Base-by-base conservation (phyloP, 2,797 vertebrate genomes). In the Borostomias antarcticus region DNA sequence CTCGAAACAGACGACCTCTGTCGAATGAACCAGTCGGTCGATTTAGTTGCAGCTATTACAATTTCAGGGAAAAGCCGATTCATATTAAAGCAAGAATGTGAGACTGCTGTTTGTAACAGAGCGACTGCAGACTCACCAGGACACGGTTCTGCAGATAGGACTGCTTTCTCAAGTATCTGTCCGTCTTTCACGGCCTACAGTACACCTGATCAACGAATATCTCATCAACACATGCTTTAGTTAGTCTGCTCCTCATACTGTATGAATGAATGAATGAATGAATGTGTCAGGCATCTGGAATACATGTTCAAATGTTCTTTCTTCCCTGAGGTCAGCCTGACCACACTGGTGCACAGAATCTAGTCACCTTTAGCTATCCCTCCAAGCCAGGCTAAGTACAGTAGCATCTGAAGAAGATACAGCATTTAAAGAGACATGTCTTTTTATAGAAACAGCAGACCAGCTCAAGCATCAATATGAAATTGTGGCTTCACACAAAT, bases 181-280 rank as follows among this genome's bases (percentile, higher is more conserved):
- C n/a, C n/a, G n/a, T 35, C 69, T 23, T 28, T 33, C 43, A 17
- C 11, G 37, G 35, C 13, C 7, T 37, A 8, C 37, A n/a, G n/a
- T n/a, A 15, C 15, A 17, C 40, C 17, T 17, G 4, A 45, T 45
- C 13, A 45, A 17, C 15, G 40, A 45, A 67, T 54, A 61, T 33
- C 57, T 67, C 61, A 10, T 19, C n/a, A 4, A 15, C 54, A 70
- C 64, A n/a, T 21, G 29, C 28, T 26, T 33, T 51, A 29, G 23
- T 21, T 56, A 33, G 45, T 71, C 37, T 77, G 63, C 69, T 76
- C 67, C 69, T 17, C 2, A 45, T n/a, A 45, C 17, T 2, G 1
- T 45, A n/a, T n/a, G n/a, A n/a, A n/a, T n/a, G n/a, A n/a, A n/a
- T n/a, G 6, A 21, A 26, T 52, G 8, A 28, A 79, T 77, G 37